Conservation (phyloP, 2,113 vertebrate species). For the Amphiprion percula region DNA sequence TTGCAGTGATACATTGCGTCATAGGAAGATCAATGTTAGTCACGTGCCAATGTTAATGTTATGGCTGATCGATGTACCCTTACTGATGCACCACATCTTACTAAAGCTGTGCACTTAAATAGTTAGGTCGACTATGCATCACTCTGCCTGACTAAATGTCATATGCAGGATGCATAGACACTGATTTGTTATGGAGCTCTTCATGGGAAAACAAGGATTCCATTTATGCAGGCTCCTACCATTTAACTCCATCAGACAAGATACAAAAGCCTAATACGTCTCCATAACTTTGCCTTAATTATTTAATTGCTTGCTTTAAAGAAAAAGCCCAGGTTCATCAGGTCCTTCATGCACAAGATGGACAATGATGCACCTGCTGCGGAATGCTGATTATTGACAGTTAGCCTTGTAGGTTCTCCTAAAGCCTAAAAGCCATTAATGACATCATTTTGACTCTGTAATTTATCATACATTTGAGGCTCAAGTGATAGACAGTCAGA, state of each 20-base stretch:
- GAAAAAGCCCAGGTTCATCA: background rate
- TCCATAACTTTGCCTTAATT: slow-evolving; percentile 10
- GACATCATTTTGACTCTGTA: background rate
- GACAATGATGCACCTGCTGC: background rate
- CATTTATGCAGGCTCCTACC: slow-evolving; percentile 17
- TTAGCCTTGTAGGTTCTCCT: background rate
- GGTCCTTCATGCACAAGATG: background rate
- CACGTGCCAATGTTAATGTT: too few species aligned
- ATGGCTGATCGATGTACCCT: too few species aligned
- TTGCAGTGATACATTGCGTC: too few species aligned
- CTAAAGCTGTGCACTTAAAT: slow-evolving; percentile 8
- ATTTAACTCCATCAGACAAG: background rate
- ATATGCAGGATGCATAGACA: background rate
- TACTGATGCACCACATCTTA: background rate
- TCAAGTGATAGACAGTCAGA: background rate
- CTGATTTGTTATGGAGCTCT: slow-evolving; percentile 26
- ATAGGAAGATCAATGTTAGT: too few species aligned
- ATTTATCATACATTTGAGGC: background rate
- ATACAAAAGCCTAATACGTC: background rate
- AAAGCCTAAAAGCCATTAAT: background rate
- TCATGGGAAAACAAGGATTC: slow-evolving; percentile 31
- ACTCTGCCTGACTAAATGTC: slow-evolving; percentile 28
- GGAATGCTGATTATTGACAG: slow-evolving; percentile 1
- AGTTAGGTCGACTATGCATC: slow-evolving; percentile 23
- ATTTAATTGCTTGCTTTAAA: background rate